Conservation (phyloP, 1,140 invertebrate species). For the Phocides pigmalion region DNA sequence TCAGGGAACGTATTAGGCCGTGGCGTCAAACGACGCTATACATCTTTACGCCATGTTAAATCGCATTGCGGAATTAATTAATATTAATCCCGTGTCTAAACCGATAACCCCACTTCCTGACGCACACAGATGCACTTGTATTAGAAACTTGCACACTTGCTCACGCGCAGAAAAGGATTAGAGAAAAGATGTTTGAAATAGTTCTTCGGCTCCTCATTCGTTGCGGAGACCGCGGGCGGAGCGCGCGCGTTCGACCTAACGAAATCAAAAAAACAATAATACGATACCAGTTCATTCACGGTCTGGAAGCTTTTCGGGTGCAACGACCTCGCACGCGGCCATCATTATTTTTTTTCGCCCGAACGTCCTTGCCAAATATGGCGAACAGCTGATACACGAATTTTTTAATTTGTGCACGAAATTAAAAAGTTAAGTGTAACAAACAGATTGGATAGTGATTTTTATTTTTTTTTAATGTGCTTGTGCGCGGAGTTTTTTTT, state of each 20-base stretch:
- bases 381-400: constrained; percentile 65
- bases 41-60: constrained; percentile 35
- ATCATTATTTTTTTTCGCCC: constrained; percentile 56
- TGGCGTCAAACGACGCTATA: constrained; percentile 30
- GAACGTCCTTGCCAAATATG: constrained; percentile 62
- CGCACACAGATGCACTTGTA: constrained; percentile 59
- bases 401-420: constrained; percentile 35
- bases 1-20: constrained; percentile 27
- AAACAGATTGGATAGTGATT: constrained; percentile 28
- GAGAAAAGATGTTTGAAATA: constrained; percentile 79
- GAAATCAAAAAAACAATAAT: constrained; percentile 46
- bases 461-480: constrained; percentile 27
- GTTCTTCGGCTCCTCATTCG: constrained; percentile 76
- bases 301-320: constrained; percentile 53
- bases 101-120: constrained; percentile 63
- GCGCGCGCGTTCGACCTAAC: constrained; percentile 57
- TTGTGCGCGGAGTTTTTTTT: constrained; percentile 32
- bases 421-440: constrained; percentile 39
- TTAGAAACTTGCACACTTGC: constrained; percentile 62
- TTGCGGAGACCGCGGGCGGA: constrained; percentile 63
- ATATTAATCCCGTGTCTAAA: constrained; percentile 54
- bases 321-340: constrained; percentile 60
- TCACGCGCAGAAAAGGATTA: constrained; percentile 71
- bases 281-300: constrained; percentile 65
- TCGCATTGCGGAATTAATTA: constrained; percentile 45